A percentile compares a stretch with the other conserved stretches of the same genome.
These are phyloP conservation scores for Paradoxurus hermaphroditus DNA, from an alignment of 2,113 vertebrate genomes.

Conservation along the genomic window DNA sequence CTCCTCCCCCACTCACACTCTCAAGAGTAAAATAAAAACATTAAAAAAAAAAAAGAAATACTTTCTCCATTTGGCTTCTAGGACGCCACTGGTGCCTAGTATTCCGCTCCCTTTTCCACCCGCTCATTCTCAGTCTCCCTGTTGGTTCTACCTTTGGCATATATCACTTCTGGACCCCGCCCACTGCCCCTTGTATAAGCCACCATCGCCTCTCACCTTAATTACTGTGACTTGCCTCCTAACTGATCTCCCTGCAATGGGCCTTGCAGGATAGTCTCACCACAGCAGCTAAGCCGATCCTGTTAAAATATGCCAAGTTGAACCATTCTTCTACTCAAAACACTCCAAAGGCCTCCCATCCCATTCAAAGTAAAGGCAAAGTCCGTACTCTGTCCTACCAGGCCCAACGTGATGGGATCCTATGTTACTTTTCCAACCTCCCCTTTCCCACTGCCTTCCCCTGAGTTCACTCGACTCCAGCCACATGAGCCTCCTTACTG, in stretches of 20 bases:
- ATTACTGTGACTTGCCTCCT: neutral
- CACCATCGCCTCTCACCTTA: neutral
- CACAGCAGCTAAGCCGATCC: neutral
- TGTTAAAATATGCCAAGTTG: neutral
- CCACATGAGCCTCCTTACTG: neutral
- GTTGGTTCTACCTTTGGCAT: neutral
- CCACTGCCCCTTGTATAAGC: neutral
- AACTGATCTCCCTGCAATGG: neutral
- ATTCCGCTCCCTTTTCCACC: neutral
- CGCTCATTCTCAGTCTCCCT: neutral
- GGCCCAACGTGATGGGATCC: neutral
- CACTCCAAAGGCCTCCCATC: neutral
- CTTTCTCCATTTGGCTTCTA: neutral
- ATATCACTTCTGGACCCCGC: neutral
- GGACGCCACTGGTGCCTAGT: neutral
- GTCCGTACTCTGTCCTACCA: neutral
- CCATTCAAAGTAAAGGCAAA: neutral
- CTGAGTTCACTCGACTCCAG: neutral
- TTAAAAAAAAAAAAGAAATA: too few species aligned
- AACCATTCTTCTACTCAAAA: neutral
- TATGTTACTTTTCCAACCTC: neutral
- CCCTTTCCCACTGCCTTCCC: neutral
- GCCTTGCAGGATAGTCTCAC: neutral
- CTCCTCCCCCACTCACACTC: too few species aligned
- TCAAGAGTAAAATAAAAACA: too few species aligned